Conservation (phyloP, 1,140 invertebrate genomes). For the Tetramorium parvispinum region DNA sequence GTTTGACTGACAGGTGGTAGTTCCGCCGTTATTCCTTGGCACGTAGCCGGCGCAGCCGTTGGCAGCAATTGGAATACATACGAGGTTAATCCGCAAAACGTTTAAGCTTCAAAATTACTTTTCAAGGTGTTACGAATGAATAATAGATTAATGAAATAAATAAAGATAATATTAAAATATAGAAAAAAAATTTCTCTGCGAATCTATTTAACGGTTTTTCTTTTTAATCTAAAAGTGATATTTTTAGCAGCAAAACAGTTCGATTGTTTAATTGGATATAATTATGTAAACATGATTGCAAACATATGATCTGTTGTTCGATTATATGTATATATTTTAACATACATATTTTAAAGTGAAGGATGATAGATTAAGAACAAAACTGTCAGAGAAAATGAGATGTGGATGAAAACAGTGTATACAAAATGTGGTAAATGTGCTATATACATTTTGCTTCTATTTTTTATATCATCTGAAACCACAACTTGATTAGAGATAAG, state of each 20-base stretch:
- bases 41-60: slow-evolving; percentile 39
- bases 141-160: not conserved
- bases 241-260: not conserved
- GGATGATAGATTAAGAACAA: not conserved
- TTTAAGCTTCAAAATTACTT: slow-evolving; percentile 35
- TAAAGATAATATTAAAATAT: not conserved
- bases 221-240: not conserved
- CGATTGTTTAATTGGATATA: not conserved
- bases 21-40: slow-evolving; percentile 44
- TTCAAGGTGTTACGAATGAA: not conserved
- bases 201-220: not conserved
- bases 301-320: not conserved
- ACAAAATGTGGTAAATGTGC: not conserved
- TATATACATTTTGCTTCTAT: not conserved
- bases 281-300: not conserved
- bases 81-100: slow-evolving; percentile 25
- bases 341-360: not conserved
- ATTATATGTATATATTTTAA: not conserved
- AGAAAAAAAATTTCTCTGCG: not conserved
- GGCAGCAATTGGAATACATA: slow-evolving; percentile 28
- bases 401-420: not conserved
- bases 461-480: slow-evolving; percentile 33
- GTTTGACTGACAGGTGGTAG: slow-evolving; percentile 42
- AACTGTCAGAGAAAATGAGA: not conserved
- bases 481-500: slow-evolving; percentile 43